Conservation (phyloP, 2,113 vertebrate species). For the Misgurnus mizolepis region DNA sequence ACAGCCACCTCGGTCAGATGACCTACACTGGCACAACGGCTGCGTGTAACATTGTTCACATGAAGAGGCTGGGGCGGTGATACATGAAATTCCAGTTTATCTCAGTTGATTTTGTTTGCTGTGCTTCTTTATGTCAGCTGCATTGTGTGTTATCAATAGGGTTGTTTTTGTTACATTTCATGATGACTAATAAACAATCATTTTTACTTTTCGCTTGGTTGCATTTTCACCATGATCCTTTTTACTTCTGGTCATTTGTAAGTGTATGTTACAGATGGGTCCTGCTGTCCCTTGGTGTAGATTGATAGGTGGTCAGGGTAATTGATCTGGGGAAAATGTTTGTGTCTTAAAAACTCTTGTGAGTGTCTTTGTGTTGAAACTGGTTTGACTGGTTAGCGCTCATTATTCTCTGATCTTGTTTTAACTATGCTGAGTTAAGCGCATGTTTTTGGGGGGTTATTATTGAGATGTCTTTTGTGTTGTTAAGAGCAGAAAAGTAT, state of each 20-base stretch:
- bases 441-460: background rate
- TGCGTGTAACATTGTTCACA: conserved; percentile 17
- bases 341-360: background rate
- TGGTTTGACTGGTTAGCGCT: background rate
- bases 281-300: conserved; percentile 43
- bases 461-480: background rate
- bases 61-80: background rate
- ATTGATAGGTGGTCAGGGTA: conserved; percentile 59
- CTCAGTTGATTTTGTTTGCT: background rate
- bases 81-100: background rate
- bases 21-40: conserved; percentile 16
- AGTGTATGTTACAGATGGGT: conserved; percentile 27
- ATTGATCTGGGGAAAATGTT: conserved; percentile 51
- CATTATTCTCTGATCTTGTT: background rate
- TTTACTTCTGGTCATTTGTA: background rate
- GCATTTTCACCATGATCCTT: background rate
- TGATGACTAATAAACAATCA: background rate
- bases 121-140: background rate
- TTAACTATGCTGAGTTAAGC: background rate
- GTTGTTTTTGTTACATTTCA: background rate
- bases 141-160: background rate
- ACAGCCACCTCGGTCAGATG: conserved; percentile 18
- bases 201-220: background rate
- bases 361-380: background rate
- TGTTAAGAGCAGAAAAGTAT: background rate